phyloP scores from a whole-genome alignment of 2,797 vertebrate genomes.

The Hyperoplus lanceolatus region DNA sequence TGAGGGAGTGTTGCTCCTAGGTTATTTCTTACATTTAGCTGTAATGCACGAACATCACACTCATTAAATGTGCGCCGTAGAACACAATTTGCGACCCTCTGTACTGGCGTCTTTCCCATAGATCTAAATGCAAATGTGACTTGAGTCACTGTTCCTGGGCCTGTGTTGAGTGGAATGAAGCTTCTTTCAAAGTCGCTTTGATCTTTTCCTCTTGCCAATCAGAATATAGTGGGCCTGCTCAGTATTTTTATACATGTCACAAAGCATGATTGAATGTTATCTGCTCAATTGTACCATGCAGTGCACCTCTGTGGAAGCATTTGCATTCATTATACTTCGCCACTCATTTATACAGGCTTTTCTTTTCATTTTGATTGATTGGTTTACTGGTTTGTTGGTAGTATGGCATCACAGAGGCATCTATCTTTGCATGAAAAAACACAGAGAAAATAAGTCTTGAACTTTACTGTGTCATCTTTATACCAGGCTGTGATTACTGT shows the following conservation, averaged over 20 bases:
- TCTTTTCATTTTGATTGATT: not conserved
- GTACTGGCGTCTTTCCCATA: not conserved
- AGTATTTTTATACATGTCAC: slow-evolving; percentile 16
- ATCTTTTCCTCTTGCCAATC: not conserved
- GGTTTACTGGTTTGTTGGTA: slow-evolving; percentile 6
- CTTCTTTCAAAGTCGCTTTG: not conserved
- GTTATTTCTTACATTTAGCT: not conserved
- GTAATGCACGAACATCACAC: not conserved
- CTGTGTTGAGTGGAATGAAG: no score
- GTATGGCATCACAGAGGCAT: not conserved
- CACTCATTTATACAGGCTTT: no score
- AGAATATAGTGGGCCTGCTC: not conserved
- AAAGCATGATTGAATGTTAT: slow-evolving; percentile 17
- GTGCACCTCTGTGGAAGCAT: slow-evolving; percentile 9
- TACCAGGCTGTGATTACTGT: not conserved
- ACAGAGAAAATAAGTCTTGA: not conserved
- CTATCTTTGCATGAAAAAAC: not conserved
- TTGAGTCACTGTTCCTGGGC: no score
- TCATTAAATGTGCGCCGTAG: not conserved
- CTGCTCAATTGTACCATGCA: slow-evolving; percentile 28
- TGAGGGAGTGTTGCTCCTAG: not conserved
- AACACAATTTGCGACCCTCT: no score
- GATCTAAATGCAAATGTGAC: no score
- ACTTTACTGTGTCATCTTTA: not conserved
- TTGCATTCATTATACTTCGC: no score